Percentiles rank a stretch among this genome's conserved stretches.
These are phyloP conservation scores for Sylvicola fuscatus DNA, from an alignment of 2,888 invertebrate genomes.

Conservation along the genomic window DNA sequence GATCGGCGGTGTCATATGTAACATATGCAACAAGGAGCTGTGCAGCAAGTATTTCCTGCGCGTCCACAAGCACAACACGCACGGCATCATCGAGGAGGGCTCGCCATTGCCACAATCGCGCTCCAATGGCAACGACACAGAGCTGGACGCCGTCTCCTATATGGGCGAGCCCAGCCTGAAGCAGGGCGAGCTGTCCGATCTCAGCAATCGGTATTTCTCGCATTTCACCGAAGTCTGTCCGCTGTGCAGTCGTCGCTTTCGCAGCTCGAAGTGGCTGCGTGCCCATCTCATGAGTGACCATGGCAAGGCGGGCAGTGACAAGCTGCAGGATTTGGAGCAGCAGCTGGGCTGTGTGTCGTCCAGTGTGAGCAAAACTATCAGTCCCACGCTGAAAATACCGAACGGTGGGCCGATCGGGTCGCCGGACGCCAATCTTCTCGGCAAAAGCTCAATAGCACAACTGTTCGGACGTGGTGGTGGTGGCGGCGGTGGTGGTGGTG, in stretches of 20 bases:
- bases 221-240: conserved; percentile 61
- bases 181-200: conserved; percentile 25
- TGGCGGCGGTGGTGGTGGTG: conserved; percentile 5
- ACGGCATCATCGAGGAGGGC: conserved; percentile 82
- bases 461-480: conserved; percentile 6
- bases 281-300: conserved; percentile 76
- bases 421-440: conserved; percentile 14
- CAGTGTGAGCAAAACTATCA: conserved; percentile 16
- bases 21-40: conserved; percentile 94
- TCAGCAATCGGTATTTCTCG: conserved; percentile 39
- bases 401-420: conserved; percentile 14
- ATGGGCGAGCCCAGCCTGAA: conserved; percentile 11
- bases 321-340: conserved; percentile 21
- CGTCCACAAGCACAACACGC: conserved; percentile 95
- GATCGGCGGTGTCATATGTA: conserved; percentile 85
- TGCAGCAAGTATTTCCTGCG: conserved; percentile 95
- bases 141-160: conserved; percentile 13
- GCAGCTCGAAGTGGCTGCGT: conserved; percentile 72
- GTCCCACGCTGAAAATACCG: conserved; percentile 23
- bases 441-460: conserved; percentile 17
- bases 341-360: conserved; percentile 10
- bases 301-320: conserved; percentile 33
- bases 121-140: conserved; percentile 17
- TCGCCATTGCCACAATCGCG: conserved; percentile 27
- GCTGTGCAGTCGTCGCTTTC: conserved; percentile 68